Base-by-base conservation (phyloP, 2,113 vertebrate species). In the Psittacula cyanocephala region DNA sequence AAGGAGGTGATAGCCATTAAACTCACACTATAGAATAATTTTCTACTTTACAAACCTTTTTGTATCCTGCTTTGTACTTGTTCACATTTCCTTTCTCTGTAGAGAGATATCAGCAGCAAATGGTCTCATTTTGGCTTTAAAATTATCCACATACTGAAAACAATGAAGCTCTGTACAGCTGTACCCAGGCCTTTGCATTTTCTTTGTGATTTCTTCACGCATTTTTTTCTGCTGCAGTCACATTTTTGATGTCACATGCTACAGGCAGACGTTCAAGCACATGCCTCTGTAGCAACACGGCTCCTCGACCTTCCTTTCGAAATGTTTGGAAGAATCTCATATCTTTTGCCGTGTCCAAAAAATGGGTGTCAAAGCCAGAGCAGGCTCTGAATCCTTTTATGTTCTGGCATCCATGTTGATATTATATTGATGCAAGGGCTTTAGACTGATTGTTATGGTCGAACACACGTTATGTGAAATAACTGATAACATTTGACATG, bases 181-280 rank as follows among this genome's bases (percentile, higher is more conserved):
- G 91, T 77, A 74, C 82, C 59, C 94, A 94, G 82, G 79, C 67
- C 49, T 86, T 60, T 16, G 17, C 44, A 46, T 57, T 69, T 85
- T 74, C 87, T 95, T 46, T 88, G 85, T 74, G 71, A 91, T 86
- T 94, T 96, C 53, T 94, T 93, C 78, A 91, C 0, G 3, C 84
- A 88, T 94, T 93, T 91, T 89, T 91, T 77, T 67, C 77, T 91
- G 53, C 75, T 89, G 31, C 18, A 80, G 78, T 96, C 89, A 95
- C 39, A 22, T 87, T 91, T 89, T 63, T 95, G 62, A 91, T 76
- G 84, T 91, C 78, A 87, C 17, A 63, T 43, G 11, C 57, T 69
- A 80, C 47, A 76, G 89, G 75, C 89, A 94, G 70, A 87, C 14
- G 0, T 86, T 92, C 89, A 89, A 92, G 74, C 49, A 78, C 74